Base-by-base conservation (phyloP, 2,797 vertebrate species). In the Sebastes cheni region DNA sequence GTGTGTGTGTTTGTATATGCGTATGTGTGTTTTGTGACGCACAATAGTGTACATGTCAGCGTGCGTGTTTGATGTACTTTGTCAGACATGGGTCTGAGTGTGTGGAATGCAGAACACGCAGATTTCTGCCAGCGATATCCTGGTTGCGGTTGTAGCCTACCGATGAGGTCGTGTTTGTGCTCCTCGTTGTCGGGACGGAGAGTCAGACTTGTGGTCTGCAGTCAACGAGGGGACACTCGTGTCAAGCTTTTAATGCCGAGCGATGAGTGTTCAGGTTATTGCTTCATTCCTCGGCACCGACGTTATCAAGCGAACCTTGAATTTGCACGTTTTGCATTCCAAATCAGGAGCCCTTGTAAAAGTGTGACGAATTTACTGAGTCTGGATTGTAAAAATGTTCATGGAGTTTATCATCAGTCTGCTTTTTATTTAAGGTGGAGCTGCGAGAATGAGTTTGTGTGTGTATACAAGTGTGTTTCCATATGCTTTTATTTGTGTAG, bases 81-180 rank as follows among this genome's bases (percentile, higher is more conserved):
- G 88, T 90, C 77, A 82, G 87, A 89, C 90, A 67, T 66, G 86
- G 91, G 86, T 89, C 84, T 85, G 81, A 80, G 86, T 87, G 80
- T 80, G 82, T 89, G 93, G 91, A 92, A 93, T 93, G 90, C 84
- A 85, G 82, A 89, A 88, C 87, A 87, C 34, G 82, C 84, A 91
- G 90, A 91, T 91, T 91, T 90, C 50, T 76, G 83, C 36, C 65
- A 16, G 81, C 16, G 89, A 91, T 90, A 87, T 72, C 50, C 18
- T 25, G 82, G 16, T 80, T 73, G 88, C 16, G 76, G 79, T 73
- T 58, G 77, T 55, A 80, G 46, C 46, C 46, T 50, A 50, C 71
- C 85, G 81, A 83, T 75, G 90, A 88, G 81, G 81, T 82, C n/a
- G 70, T 79, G 79, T 85, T 86, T 86, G 83, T 12, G 11, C 61